Evolutionary conservation across 2,797 vertebrate genomes (phyloP).

Genomic region (Natrix natrix): DNA sequence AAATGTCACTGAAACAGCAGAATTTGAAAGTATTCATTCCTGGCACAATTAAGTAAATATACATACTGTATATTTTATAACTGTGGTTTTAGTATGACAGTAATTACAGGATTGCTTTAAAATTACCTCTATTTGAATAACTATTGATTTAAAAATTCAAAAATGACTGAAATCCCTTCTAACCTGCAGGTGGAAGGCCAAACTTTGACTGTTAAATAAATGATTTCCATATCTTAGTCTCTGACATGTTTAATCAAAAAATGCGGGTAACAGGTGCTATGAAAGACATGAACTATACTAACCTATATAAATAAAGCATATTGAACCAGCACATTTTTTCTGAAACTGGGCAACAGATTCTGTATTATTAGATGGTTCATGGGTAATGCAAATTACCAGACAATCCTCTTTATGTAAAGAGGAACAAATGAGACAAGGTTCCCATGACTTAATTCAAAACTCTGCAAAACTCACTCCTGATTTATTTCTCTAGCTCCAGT

Average conservation of each 20-base stretch:
- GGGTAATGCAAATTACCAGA: not conserved
- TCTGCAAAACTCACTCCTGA: not conserved
- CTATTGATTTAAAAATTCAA: conserved; percentile 4
- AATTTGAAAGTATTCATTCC: not conserved
- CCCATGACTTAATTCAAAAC: not conserved
- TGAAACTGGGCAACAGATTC: not conserved
- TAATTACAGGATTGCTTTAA: not conserved
- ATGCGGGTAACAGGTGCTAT: not conserved
- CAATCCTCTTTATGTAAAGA: not conserved
- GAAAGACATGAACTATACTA: not conserved
- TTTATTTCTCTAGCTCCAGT: not conserved
- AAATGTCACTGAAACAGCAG: conserved; percentile 17
- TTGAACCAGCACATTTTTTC: not conserved
- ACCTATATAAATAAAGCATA: not conserved
- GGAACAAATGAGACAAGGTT: not conserved
- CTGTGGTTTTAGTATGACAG: not conserved
- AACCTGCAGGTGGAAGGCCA: not conserved
- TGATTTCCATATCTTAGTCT: not conserved
- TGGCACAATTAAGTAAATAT: not conserved
- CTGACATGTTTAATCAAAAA: not conserved
- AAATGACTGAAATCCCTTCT: not conserved
- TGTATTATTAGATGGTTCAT: not conserved
- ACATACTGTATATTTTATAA: conserved; percentile 18
- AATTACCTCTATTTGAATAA: not conserved
- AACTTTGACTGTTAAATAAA: not conserved